Conservation (phyloP, 2,113 vertebrate genomes). For the Microtus pennsylvanicus region DNA sequence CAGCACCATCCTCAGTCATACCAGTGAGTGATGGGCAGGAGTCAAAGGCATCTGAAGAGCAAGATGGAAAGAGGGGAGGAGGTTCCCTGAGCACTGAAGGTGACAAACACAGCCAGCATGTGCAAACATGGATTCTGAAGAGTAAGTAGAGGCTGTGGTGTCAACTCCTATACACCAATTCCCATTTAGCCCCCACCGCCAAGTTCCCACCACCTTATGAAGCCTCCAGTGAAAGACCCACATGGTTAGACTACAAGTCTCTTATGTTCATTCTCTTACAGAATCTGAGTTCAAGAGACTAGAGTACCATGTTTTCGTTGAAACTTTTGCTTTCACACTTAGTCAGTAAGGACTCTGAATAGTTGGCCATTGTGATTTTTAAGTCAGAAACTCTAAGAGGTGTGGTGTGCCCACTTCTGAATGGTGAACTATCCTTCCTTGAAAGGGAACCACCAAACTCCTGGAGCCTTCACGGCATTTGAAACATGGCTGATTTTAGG, state of each 20-base stretch:
- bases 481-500: background rate
- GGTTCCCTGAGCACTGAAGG: background rate
- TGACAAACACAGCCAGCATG: background rate
- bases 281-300: constrained; percentile 21
- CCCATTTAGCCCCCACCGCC: background rate
- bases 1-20: background rate
- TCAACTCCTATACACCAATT: background rate
- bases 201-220: background rate
- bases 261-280: background rate
- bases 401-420: background rate
- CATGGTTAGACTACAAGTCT: background rate
- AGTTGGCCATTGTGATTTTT: background rate
- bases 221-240: constrained; percentile 14
- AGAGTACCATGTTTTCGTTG: background rate
- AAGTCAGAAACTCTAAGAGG: background rate
- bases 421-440: background rate
- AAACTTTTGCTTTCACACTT: background rate
- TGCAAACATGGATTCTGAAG: rapidly evolving
- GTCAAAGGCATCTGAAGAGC: background rate
- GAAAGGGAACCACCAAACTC: background rate
- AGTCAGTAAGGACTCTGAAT: constrained; percentile 37
- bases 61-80: background rate
- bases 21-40: background rate
- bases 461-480: background rate
- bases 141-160: rapidly evolving